A percentile compares a stretch with the other conserved stretches of the same genome.
Evolutionary conservation across 2,113 vertebrate species (phyloP).

Genomic region (Psephotus haematonotus): DNA sequence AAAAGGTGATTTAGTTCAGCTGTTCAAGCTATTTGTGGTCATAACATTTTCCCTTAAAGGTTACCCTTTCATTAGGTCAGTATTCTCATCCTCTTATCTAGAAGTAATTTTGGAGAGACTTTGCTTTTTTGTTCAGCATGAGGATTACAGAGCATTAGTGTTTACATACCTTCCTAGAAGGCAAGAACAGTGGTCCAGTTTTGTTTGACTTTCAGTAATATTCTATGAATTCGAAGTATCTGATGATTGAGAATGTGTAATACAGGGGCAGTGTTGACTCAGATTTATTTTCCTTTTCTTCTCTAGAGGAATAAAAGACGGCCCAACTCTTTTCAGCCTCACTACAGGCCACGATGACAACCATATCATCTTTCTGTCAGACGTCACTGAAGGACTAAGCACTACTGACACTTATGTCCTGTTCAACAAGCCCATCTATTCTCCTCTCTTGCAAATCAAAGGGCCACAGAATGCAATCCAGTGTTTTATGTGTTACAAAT

Average conservation of each 20-base stretch:
- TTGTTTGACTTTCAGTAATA: neutral
- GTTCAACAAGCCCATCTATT: neutral
- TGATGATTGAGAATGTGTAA: neutral
- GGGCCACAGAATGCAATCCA: neutral
- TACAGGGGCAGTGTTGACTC: neutral
- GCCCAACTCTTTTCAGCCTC: neutral
- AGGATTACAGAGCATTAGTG: neutral
- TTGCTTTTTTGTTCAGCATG: neutral
- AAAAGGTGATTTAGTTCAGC: neutral
- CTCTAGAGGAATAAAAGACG: neutral
- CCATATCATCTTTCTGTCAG: neutral
- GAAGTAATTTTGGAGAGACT: neutral
- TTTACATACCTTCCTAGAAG: neutral
- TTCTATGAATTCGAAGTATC: neutral
- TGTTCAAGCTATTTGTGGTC: neutral
- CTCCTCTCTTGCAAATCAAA: neutral
- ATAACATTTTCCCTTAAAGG: neutral
- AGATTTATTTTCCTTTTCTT: neutral
- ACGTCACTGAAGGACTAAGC: conserved; percentile 1
- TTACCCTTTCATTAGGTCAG: neutral
- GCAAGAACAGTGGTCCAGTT: neutral
- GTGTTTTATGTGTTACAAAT: neutral
- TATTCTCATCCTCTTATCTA: neutral
- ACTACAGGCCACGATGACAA: neutral
- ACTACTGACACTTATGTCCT: neutral